Conservation (phyloP, 2,113 vertebrate genomes). For the Plotosus lineatus region DNA sequence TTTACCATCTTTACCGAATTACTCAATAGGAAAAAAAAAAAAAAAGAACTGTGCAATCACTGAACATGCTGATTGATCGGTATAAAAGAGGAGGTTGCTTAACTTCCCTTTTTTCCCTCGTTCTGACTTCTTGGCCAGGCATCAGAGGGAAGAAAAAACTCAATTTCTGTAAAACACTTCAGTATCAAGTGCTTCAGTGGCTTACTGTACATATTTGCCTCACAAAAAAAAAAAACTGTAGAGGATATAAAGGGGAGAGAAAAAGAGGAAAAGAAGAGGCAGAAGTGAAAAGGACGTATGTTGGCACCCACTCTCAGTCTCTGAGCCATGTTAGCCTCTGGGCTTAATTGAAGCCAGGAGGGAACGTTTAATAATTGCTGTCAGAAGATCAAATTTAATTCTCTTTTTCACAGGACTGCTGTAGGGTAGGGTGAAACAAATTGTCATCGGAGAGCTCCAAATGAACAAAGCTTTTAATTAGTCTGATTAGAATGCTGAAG, state of each 20-base stretch:
- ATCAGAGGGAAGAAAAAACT: conserved; percentile 42
- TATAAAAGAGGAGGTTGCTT: conserved; percentile 50
- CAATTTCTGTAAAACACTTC: conserved; percentile 54
- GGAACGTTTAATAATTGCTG: conserved; percentile 99
- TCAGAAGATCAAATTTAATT: conserved; percentile 99
- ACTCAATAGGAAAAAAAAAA: conserved; percentile 27
- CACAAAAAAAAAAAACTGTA: conserved; percentile 37
- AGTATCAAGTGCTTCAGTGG: conserved; percentile 44
- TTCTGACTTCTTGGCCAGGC: conserved; percentile 42
- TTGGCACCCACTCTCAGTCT: conserved; percentile 74
- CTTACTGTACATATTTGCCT: conserved; percentile 36
- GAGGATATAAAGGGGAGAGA: conserved; percentile 26
- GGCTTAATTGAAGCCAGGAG: conserved; percentile 97
- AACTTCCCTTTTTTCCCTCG: conserved; percentile 44
- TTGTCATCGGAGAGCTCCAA: conserved; percentile 97
- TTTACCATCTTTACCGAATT: conserved; percentile 38
- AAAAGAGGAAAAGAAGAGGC: conserved; percentile 23
- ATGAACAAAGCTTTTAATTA: conserved; percentile 99
- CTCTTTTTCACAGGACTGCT: conserved; percentile 94
- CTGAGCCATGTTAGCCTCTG: conserved; percentile 83
- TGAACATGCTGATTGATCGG: conserved; percentile 51
- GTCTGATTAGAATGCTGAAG: conserved; percentile 92
- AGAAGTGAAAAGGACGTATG: conserved; percentile 56
- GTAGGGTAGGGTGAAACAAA: conserved; percentile 97
- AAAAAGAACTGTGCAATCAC: conserved; percentile 29